Evolutionary conservation across 2,113 vertebrate genomes (phyloP).

Genomic region (Cinclus cinclus): DNA sequence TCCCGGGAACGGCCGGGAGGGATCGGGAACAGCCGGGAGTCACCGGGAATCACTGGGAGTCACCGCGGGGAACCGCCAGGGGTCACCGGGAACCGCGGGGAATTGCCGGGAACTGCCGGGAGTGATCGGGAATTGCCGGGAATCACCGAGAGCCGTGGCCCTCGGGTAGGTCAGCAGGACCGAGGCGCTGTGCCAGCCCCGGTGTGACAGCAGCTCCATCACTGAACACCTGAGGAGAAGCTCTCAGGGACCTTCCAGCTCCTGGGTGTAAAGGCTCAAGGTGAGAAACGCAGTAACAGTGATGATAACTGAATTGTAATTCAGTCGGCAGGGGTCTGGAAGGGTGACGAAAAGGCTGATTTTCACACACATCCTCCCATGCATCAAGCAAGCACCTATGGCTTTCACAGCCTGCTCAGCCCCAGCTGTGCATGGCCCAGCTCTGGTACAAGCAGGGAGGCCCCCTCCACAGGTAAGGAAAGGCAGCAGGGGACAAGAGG

Average conservation of each 20-base stretch:
- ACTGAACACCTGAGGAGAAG: not conserved
- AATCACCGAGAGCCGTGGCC: not conserved
- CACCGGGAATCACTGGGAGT: not conserved
- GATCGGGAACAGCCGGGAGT: not conserved
- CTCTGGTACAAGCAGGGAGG: not conserved
- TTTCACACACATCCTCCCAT: not conserved
- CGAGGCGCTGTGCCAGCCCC: too few species aligned
- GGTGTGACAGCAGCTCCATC: not conserved
- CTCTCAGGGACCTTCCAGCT: not conserved
- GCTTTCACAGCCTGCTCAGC: fast-evolving
- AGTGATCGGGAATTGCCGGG: too few species aligned
- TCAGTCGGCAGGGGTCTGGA: not conserved
- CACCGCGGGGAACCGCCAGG: not conserved
- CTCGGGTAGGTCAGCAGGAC: fast-evolving
- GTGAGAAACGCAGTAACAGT: fast-evolving
- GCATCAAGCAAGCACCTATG: fast-evolving
- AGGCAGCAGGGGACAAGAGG: too few species aligned
- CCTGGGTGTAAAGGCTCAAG: not conserved
- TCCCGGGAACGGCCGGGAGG: too few species aligned
- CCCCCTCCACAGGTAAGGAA: not conserved
- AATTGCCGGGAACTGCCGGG: not conserved
- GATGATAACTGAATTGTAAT: not conserved
- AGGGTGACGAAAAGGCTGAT: not conserved
- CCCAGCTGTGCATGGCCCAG: fast-evolving
- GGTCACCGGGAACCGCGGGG: not conserved